These are phyloP conservation scores for Camelus bactrianus DNA, from an alignment of 2,113 vertebrate species.

Conservation along the genomic window DNA sequence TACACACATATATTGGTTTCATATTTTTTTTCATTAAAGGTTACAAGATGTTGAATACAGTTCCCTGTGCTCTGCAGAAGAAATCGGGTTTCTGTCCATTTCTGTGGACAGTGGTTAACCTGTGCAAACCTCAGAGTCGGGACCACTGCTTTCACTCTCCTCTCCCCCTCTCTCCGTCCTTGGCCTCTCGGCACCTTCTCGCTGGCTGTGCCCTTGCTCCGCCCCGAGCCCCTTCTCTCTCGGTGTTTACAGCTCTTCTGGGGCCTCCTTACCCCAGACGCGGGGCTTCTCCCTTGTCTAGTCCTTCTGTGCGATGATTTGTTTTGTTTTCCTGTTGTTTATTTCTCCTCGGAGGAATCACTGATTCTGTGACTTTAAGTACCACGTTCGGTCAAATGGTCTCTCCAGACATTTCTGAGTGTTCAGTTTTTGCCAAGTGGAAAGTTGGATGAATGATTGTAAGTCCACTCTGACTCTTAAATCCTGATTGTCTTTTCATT, in stretches of 20 bases:
- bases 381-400: neutral
- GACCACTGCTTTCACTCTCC: fast-evolving
- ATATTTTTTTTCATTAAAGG: no score
- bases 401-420: neutral
- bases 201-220: fast-evolving
- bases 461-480: neutral
- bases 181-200: neutral
- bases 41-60: no score
- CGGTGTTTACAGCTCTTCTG: neutral
- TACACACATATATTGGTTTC: no score
- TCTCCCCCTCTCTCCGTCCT: no score
- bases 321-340: neutral
- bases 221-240: neutral
- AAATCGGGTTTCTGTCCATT: no score
- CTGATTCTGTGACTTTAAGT: neutral
- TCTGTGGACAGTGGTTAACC: no score
- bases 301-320: neutral
- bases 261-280: neutral
- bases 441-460: neutral
- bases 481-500: neutral
- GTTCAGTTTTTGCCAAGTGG: neutral
- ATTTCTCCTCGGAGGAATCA: neutral
- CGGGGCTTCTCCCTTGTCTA: neutral
- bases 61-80: no score
- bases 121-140: no score